A percentile compares a stretch with the other conserved stretches of the same genome.
These are phyloP conservation scores for Tetranychus truncatus DNA, from an alignment of 2,888 invertebrate species.

Conservation along the genomic window DNA sequence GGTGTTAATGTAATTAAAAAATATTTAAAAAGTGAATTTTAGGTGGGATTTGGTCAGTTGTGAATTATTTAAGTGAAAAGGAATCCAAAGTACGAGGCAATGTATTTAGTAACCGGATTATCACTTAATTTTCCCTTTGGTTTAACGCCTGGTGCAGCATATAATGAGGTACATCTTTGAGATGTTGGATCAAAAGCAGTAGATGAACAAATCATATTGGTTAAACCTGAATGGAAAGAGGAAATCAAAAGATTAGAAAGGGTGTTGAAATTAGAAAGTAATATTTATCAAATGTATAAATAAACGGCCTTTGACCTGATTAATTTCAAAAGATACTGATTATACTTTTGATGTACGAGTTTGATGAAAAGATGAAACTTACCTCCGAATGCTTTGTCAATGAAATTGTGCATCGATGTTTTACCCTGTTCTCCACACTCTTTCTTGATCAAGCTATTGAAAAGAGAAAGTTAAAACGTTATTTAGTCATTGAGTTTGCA, in stretches of 20 bases:
- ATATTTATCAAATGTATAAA: background rate
- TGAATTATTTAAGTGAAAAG: slow-evolving; percentile 15
- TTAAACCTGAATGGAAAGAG: slow-evolving; percentile 14
- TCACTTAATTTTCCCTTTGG: slow-evolving; percentile 20
- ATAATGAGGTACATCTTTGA: slow-evolving; percentile 15
- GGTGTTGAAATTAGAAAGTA: background rate
- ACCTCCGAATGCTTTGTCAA: slow-evolving; percentile 18
- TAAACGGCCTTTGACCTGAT: background rate
- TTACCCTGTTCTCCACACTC: slow-evolving; percentile 16
- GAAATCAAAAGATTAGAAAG: background rate
- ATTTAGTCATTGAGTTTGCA: background rate
- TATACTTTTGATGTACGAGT: background rate
- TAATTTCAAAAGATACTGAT: background rate
- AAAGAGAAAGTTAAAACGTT: background rate
- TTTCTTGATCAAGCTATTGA: slow-evolving; percentile 13
- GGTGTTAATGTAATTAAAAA: background rate
- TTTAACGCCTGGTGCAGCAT: slow-evolving; percentile 13
- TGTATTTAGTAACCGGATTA: slow-evolving; percentile 19
- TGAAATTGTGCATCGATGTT: slow-evolving; percentile 15
- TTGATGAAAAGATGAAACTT: background rate
- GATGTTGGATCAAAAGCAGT: slow-evolving; percentile 18
- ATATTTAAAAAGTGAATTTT: background rate
- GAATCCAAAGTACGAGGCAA: slow-evolving; percentile 20
- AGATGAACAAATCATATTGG: slow-evolving; percentile 18
- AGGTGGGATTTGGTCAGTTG: background rate